These are phyloP conservation scores for Semnopithecus entellus DNA, from an alignment of 2,113 vertebrate species.

Conservation along the genomic window DNA sequence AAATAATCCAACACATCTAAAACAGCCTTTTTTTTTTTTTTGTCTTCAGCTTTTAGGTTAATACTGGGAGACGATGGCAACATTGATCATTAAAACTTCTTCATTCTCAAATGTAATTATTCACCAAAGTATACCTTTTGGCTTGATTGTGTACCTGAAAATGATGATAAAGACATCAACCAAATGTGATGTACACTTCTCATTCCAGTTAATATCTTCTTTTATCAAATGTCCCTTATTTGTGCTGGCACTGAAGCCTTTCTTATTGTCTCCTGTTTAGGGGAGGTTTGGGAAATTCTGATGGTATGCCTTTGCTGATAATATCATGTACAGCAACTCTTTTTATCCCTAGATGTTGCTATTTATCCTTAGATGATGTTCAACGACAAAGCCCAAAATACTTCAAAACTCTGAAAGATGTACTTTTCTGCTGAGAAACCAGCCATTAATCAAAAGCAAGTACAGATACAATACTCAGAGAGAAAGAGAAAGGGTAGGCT, in stretches of 20 bases:
- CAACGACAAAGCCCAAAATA: constrained; percentile 67
- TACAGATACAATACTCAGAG: constrained; percentile 40
- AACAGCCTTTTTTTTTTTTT: not conserved
- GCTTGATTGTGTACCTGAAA: not conserved
- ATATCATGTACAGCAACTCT: not conserved
- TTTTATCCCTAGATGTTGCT: constrained; percentile 58
- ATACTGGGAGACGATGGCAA: not conserved
- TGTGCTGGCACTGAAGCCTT: not conserved
- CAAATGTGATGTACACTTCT: not conserved
- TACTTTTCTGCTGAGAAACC: constrained; percentile 65
- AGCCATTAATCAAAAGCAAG: constrained; percentile 60
- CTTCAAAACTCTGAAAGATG: constrained; percentile 68
- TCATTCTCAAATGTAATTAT: not conserved
- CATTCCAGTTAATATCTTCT: not conserved
- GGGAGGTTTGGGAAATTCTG: constrained; percentile 9
- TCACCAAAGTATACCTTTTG: not conserved
- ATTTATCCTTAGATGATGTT: constrained; percentile 53
- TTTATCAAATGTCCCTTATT: not conserved
- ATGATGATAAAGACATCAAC: not conserved
- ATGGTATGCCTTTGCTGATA: not conserved
- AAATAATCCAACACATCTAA: not conserved
- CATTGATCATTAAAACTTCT: not conserved
- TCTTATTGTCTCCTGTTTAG: not conserved
- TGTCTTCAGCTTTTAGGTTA: not conserved
- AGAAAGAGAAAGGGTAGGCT: constrained; percentile 48